Evolutionary conservation across 2,797 vertebrate species (phyloP).

Genomic region (Labeo calbasu): DNA sequence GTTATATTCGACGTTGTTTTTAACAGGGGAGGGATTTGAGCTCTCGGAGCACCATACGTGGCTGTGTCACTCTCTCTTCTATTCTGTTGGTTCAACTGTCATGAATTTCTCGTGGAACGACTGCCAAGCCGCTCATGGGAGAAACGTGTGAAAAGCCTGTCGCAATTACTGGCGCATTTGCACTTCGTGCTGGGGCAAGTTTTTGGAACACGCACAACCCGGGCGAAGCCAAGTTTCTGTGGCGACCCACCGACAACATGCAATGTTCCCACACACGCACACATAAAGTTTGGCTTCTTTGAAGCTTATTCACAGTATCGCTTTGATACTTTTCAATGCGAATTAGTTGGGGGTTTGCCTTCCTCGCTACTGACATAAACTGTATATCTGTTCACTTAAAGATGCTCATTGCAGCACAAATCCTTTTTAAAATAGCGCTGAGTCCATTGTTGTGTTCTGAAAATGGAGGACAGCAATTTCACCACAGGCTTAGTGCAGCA

Average conservation of each 20-base stretch:
- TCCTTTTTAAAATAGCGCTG: constrained; percentile 55
- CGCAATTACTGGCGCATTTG: constrained; percentile 59
- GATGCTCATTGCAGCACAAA: constrained; percentile 56
- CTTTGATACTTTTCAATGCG: constrained; percentile 34
- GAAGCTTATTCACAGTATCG: constrained; percentile 43
- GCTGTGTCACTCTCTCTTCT: constrained; percentile 66
- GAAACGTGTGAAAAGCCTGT: constrained; percentile 57
- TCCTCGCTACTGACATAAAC: constrained; percentile 51
- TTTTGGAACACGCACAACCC: constrained; percentile 46
- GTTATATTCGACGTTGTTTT: constrained; percentile 66
- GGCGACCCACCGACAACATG: constrained; percentile 31
- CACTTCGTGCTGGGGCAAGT: constrained; percentile 53
- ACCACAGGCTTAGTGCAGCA: constrained; percentile 65
- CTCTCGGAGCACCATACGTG: constrained; percentile 66
- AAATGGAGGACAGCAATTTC: constrained; percentile 73
- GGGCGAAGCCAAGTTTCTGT: constrained; percentile 40
- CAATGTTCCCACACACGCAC: constrained; percentile 28
- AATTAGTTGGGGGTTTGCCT: constrained; percentile 28
- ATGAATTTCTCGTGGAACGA: constrained; percentile 52
- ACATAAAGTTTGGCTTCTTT: constrained; percentile 13
- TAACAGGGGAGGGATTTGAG: constrained; percentile 64
- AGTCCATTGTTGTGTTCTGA: constrained; percentile 71
- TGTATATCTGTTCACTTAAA: constrained; percentile 55
- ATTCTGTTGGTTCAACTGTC: constrained; percentile 53
- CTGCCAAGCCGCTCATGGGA: constrained; percentile 55